phyloP scores from a whole-genome alignment of 2,797 vertebrate genomes.

The Buphagus erythrorhynchus region DNA sequence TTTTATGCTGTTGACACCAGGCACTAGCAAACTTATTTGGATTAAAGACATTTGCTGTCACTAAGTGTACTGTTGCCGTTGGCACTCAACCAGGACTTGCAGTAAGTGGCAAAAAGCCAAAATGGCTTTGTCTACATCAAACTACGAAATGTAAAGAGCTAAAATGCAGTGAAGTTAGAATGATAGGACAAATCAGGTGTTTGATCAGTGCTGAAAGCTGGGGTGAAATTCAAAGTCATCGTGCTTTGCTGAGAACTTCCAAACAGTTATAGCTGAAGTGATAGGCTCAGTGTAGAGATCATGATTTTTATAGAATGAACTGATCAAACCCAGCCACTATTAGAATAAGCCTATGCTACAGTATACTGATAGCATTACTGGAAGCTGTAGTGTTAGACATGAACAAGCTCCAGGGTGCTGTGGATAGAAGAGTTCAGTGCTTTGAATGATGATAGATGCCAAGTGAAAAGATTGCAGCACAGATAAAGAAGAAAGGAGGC shows the following conservation, averaged over 20 bases:
- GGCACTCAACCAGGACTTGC: neutral
- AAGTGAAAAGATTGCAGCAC: neutral
- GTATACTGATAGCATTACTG: neutral
- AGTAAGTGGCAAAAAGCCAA: neutral
- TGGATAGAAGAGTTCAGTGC: neutral
- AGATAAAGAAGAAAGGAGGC: neutral
- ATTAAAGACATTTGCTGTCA: neutral
- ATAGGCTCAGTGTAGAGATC: neutral
- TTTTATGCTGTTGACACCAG: neutral
- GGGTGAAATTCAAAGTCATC: neutral
- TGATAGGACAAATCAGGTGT: neutral
- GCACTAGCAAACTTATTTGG: neutral
- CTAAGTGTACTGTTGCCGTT: neutral
- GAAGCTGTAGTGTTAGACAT: neutral
- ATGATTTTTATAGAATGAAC: fast-evolving
- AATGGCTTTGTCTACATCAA: neutral
- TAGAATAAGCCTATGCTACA: neutral
- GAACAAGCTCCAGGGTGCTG: neutral
- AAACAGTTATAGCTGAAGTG: neutral
- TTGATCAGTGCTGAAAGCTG: neutral
- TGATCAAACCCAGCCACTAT: neutral
- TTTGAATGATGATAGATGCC: neutral
- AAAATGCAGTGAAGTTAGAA: neutral
- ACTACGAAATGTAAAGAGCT: neutral
- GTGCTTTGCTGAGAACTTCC: neutral